Base-by-base conservation (phyloP, 2,888 invertebrate genomes). In the Chesias legatella region DNA sequence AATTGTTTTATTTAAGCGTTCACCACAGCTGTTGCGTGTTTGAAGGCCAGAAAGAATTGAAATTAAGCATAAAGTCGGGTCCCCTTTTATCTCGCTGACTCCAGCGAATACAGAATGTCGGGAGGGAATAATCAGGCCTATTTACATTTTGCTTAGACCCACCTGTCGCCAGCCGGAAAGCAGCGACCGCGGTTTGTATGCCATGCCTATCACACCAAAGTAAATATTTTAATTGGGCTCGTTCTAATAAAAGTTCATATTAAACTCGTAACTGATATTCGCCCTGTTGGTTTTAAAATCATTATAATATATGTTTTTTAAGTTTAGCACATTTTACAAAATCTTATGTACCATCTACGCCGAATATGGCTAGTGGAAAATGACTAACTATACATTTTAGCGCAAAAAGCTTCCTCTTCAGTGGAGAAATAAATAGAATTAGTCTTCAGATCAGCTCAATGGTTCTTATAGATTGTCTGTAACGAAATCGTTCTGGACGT, bases 141-240 rank as follows among this genome's bases (percentile, higher is more conserved):
- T 79, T 79, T 76, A 75, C 75, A 79, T 74, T 74, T 79, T 75
- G 76, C 70, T 75, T 67, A 67, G 67, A 62, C 62, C 67, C 71
- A 78, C 72, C 78, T 77, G 75, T 64, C 70, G 69, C 70, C 64
- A 53, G 47, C 39, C 37, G 49, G 54, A 45, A 53, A 55, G 48
- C 57, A 52, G 49, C 34, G 36, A 42, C 42, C 28, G 10, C 38
- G 26, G 31, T 10, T 51, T 58, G 47, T 51, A 51, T 57, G 43
- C 57, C 54, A 51, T 57, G 43, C 57, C 54, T 60, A 62, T 58
- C 58, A 53, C 34, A 47, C 36, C 35, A 51, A 48, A 48, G 53
- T 51, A 58, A 64, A 69, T 59, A 59, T 62, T 61, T 54, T 60
- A 59, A 63, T 62, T 53, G 49, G 35, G 20, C 30, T 43, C 26